phyloP scores from a whole-genome alignment of 1,140 invertebrate genomes.

The Eurosta solidaginis region DNA sequence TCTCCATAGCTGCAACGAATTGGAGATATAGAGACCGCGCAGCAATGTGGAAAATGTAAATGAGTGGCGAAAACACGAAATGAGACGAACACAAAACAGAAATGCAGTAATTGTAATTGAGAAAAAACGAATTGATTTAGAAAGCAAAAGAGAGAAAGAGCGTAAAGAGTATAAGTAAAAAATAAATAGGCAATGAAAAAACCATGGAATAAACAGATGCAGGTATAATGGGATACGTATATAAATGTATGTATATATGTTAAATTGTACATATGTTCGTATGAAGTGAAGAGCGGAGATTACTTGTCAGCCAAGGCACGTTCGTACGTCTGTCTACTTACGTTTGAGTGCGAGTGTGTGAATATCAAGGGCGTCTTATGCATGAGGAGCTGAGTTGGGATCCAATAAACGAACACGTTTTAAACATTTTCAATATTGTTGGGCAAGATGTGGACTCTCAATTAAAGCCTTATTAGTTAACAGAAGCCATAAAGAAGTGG shows the following conservation, averaged over 20 bases:
- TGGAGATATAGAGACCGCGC: not conserved
- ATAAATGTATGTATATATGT: too few species aligned
- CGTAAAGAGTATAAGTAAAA: not conserved
- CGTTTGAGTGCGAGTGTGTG: too few species aligned
- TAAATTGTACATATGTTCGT: too few species aligned
- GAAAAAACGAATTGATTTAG: not conserved
- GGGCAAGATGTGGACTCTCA: too few species aligned
- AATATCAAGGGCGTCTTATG: too few species aligned
- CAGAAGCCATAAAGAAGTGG: too few species aligned
- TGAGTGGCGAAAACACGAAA: slow-evolving; percentile 11
- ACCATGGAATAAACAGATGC: not conserved
- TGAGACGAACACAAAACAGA: slow-evolving; percentile 17
- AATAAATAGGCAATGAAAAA: not conserved
- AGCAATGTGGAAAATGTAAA: not conserved
- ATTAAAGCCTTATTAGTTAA: too few species aligned
- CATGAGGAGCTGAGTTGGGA: too few species aligned
- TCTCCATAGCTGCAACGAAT: not conserved
- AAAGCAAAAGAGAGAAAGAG: slow-evolving; percentile 9
- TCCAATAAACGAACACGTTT: too few species aligned
- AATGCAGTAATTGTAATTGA: slow-evolving; percentile 19
- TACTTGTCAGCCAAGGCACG: not conserved
- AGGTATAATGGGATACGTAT: not conserved
- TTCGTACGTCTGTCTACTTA: too few species aligned
- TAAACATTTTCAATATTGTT: too few species aligned
- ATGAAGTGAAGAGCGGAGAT: slow-evolving; percentile 3